phyloP scores from a whole-genome alignment of 1,140 invertebrate species.

The Thaumatotibia leucotreta region DNA sequence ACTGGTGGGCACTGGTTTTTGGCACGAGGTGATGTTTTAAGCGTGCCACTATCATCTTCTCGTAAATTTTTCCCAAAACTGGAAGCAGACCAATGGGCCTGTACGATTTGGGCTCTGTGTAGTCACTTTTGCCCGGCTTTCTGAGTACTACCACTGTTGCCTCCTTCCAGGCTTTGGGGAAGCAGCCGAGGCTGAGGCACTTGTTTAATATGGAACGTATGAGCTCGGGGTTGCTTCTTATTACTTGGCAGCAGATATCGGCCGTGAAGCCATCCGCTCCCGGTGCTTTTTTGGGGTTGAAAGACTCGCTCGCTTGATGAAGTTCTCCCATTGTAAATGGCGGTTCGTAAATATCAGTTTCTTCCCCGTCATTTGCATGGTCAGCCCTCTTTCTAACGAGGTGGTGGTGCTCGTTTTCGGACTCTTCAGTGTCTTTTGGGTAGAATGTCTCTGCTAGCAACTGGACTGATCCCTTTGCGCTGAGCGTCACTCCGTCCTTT shows the following conservation, averaged over 20 bases:
- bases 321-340: not conserved
- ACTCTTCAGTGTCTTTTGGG: not conserved
- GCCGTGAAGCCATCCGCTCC: conserved; percentile 2
- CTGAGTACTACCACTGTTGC: not conserved
- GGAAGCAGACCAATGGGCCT: not conserved
- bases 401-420: not conserved
- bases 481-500: not conserved
- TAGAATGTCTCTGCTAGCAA: conserved; percentile 1
- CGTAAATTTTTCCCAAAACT: not conserved
- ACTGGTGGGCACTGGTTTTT: not conserved
- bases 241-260: not conserved
- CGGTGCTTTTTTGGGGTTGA: conserved; percentile 14
- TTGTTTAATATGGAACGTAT: not conserved
- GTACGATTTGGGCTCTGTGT: not conserved
- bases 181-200: not conserved
- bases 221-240: not conserved
- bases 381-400: not conserved
- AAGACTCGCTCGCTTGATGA: not conserved
- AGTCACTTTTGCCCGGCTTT: not conserved
- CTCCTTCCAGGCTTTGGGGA: not conserved
- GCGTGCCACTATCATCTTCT: not conserved
- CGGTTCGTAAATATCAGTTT: not conserved
- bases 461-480: not conserved
- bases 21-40: not conserved
- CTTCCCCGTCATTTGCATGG: not conserved